phyloP scores from a whole-genome alignment of 2,888 invertebrate species.

The Drosophila monieri region DNA sequence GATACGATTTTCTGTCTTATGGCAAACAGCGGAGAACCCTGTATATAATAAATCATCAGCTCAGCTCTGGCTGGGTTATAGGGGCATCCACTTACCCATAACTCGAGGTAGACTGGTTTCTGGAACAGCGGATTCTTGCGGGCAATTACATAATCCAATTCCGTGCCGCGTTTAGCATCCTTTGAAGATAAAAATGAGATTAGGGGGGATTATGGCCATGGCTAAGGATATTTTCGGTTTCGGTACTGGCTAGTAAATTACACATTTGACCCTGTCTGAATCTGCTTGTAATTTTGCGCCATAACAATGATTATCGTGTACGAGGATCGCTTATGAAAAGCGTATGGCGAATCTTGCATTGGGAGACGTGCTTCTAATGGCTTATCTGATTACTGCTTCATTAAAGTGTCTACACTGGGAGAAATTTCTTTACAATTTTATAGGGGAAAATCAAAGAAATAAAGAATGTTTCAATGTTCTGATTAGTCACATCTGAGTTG shows the following conservation, averaged over 20 bases:
- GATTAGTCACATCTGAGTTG: no score
- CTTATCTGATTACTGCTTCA: constrained; percentile 41
- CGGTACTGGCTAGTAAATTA: constrained; percentile 19
- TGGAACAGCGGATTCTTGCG: constrained; percentile 91
- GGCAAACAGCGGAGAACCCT: constrained; percentile 91
- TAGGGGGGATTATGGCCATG: constrained; percentile 13
- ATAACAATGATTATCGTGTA: constrained; percentile 41
- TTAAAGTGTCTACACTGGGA: constrained; percentile 14
- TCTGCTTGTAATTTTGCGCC: constrained; percentile 35
- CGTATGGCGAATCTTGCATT: constrained; percentile 33
- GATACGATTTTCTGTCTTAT: constrained; percentile 91
- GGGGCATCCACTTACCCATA: constrained; percentile 87
- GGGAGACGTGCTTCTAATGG: constrained; percentile 40
- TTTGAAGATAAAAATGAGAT: constrained; percentile 82
- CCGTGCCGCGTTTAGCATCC: constrained; percentile 91
- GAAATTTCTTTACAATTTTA: neutral
- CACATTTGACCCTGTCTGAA: constrained; percentile 40
- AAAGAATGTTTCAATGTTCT: neutral
- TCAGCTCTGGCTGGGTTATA: constrained; percentile 6
- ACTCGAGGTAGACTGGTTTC: constrained; percentile 91
- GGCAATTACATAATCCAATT: constrained; percentile 92
- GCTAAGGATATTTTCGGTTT: constrained; percentile 10
- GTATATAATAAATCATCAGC: constrained; percentile 54
- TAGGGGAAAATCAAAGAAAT: neutral
- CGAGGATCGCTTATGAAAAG: constrained; percentile 38